Evolutionary conservation across 2,888 invertebrate genomes (phyloP), one percentile per base, ranked within the genome.

Genomic region (Melinopterus prodromus): DNA sequence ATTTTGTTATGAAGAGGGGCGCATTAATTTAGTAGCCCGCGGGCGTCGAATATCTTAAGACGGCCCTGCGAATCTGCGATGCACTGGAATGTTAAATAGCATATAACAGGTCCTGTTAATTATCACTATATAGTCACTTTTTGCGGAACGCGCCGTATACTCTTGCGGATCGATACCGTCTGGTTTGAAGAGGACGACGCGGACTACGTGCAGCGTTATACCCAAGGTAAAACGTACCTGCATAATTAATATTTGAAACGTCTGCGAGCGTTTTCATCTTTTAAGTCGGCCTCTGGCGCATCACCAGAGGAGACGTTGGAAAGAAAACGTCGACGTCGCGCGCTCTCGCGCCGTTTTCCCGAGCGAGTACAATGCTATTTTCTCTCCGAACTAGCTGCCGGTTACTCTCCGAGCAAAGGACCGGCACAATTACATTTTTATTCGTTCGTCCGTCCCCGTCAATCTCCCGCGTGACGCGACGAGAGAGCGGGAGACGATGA

Each of bases 181-280:
- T 37, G 36, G 36, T 74, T 74, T 74, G 15, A 35, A 35, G 74
- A 74, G 36, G 74, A 35, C n/a, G n/a, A 35, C 74, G 35, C n/a
- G 35, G 74, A 53, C 9, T 53, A 53, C 53, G 53, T 12, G 74
- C 35, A n/a, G 36, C 74, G 74, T 74, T 37, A n/a, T n/a, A 74
- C 74, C 74, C 74, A 26, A 74, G 74, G 74, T 74, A 74, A 74
- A 74, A 74, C 36, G 37, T 74, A 78, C 78, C 78, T 78, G 78
- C 71, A 78, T 78, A 78, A 78, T 78, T 78, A 78, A 78, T 71
- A 78, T 78, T 71, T 78, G 78, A 78, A 78, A 78, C 71, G 78
- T 78, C 78, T 71, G 74, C n/a, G 26, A 26, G 74, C 74, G 74
- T 74, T 74, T 74, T 74, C 74, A 74, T 74, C 74, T 74, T 74